phyloP scores from a whole-genome alignment of 2,113 vertebrate genomes.

The Verasper variegatus region DNA sequence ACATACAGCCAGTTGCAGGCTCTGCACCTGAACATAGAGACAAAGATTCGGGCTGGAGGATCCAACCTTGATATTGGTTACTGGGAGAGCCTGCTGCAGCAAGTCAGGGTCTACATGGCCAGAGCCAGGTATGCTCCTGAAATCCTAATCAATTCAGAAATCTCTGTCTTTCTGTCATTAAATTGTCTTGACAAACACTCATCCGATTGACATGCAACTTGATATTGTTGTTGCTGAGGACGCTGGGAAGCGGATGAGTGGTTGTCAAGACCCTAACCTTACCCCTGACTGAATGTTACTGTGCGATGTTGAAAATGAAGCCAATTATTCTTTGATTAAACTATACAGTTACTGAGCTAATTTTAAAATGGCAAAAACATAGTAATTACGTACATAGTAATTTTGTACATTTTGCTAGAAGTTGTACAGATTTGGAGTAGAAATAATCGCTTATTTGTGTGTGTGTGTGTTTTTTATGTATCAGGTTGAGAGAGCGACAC shows the following conservation, averaged over 20 bases:
- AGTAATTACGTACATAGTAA: too few relatives aligned
- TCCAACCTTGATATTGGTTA: slow-evolving; percentile 97
- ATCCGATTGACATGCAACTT: background rate
- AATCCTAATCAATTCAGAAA: background rate
- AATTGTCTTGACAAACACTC: background rate
- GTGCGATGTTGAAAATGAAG: background rate
- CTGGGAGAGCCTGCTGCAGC: slow-evolving; percentile 97
- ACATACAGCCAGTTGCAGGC: slow-evolving; percentile 96
- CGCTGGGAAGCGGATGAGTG: background rate
- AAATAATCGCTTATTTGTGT: background rate
- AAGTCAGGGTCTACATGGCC: slow-evolving; percentile 96
- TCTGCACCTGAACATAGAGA: slow-evolving; percentile 93
- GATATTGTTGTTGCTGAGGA: background rate
- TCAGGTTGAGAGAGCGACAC: slow-evolving; percentile 93
- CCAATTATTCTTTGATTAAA: background rate
- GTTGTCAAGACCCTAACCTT: background rate
- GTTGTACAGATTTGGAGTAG: background rate
- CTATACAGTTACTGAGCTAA: background rate
- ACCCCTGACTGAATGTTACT: background rate
- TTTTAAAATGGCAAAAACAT: too few relatives aligned
- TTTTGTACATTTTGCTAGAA: too few relatives aligned
- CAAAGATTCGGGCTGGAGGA: slow-evolving; percentile 91
- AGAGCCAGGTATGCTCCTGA: slow-evolving; percentile 86
- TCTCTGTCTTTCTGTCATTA: background rate
- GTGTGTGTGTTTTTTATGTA: background rate